phyloP scores from a whole-genome alignment of 2,888 invertebrate species.

The Aspidiotus destructor region DNA sequence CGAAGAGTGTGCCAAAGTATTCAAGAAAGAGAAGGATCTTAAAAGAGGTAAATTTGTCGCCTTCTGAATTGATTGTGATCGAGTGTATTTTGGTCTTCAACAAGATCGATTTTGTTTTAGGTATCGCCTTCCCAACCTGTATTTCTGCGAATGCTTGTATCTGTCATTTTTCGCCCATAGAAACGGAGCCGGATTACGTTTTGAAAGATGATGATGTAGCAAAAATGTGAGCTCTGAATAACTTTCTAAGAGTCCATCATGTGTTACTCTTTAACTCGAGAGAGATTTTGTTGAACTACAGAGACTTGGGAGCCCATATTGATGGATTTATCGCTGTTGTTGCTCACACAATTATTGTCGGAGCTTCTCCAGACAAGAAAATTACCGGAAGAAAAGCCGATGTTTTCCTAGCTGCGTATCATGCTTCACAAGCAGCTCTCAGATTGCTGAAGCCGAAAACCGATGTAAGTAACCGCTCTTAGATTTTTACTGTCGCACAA shows the following conservation, averaged over 20 bases:
- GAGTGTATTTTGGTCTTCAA: neutral
- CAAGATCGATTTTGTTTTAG: conserved; percentile 40
- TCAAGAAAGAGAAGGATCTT: conserved; percentile 96
- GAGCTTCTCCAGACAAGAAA: conserved; percentile 61
- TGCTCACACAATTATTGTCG: conserved; percentile 89
- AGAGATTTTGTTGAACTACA: conserved; percentile 42
- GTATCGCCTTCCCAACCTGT: conserved; percentile 96
- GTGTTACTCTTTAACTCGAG: conserved; percentile 25
- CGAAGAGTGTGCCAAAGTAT: conserved; percentile 91
- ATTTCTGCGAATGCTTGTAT: conserved; percentile 98
- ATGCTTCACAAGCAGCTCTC: conserved; percentile 90
- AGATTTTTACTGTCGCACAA: neutral
- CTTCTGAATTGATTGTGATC: neutral
- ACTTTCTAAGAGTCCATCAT: conserved; percentile 34
- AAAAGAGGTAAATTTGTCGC: conserved; percentile 67
- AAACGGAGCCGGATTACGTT: conserved; percentile 77
- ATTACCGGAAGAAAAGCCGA: conserved; percentile 86
- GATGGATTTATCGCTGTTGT: conserved; percentile 98
- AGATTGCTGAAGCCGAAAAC: conserved; percentile 82
- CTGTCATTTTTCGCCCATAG: conserved; percentile 95
- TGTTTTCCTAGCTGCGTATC: conserved; percentile 87
- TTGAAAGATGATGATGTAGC: conserved; percentile 88
- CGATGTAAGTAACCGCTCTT: conserved; percentile 51
- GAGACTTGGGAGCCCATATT: conserved; percentile 95
- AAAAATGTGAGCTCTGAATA: conserved; percentile 54